phyloP scores from a whole-genome alignment of 2,113 vertebrate species.

The Brevimyrus niger region DNA sequence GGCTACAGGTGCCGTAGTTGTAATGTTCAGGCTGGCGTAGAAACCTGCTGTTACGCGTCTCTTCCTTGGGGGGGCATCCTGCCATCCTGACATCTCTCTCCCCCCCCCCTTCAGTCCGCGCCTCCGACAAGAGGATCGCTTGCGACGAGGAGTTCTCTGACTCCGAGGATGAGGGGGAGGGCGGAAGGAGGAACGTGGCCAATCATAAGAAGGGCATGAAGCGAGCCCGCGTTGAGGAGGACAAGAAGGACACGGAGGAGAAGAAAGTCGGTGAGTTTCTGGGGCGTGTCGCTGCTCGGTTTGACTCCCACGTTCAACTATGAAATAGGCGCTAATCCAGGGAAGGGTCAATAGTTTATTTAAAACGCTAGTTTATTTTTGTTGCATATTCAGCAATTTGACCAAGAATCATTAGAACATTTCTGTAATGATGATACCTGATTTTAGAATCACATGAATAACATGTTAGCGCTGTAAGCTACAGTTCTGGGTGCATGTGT shows the following conservation, averaged over 20 bases:
- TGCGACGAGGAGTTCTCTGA: slow-evolving; percentile 92
- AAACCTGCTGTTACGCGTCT: not conserved
- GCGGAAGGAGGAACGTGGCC: slow-evolving; percentile 76
- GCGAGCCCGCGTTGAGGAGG: slow-evolving; percentile 78
- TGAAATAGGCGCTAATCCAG: not conserved
- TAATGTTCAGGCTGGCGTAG: not conserved
- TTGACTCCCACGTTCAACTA: not conserved
- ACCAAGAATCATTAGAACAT: not conserved
- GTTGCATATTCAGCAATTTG: not conserved
- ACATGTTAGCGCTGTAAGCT: not conserved
- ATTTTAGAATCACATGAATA: not conserved
- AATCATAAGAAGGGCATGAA: slow-evolving; percentile 84
- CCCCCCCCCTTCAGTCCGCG: slow-evolving; percentile 62
- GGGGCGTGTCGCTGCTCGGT: no score
- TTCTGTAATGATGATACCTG: not conserved
- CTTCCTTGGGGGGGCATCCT: not conserved
- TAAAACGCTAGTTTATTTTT: not conserved
- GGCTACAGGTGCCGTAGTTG: not conserved
- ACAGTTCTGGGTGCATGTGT: not conserved
- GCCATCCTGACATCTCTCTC: not conserved
- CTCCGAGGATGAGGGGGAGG: slow-evolving; percentile 89
- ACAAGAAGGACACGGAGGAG: slow-evolving; percentile 80
- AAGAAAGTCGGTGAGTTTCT: slow-evolving; percentile 71
- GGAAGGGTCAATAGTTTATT: not conserved
- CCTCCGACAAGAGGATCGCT: slow-evolving; percentile 86